phyloP scores from a whole-genome alignment of 2,888 invertebrate genomes.

The Synergus umbraculus region DNA sequence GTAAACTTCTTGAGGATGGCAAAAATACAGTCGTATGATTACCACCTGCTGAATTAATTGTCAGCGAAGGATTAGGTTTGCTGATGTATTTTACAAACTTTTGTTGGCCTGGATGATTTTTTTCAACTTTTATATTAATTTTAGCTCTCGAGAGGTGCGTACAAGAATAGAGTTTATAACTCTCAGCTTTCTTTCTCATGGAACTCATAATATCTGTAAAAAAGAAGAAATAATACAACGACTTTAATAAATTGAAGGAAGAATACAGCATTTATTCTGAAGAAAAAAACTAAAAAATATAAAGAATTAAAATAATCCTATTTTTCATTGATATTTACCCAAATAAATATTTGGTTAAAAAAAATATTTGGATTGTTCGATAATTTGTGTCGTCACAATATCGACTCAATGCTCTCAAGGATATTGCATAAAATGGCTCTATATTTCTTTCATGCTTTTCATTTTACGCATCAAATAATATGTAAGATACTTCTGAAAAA shows the following conservation, averaged over 20 bases:
- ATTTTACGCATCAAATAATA: no score
- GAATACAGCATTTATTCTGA: no score
- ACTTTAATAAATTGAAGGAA: not conserved
- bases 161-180: constrained; percentile 14
- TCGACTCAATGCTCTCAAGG: no score
- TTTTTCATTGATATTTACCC: no score
- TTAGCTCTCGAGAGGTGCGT: not conserved
- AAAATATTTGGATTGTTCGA: no score
- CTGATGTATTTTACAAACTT: not conserved
- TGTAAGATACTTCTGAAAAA: no score
- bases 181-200: not conserved
- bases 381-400: no score
- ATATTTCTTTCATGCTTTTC: no score
- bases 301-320: no score
- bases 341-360: no score
- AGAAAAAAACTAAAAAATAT: no score
- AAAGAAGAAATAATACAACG: not conserved
- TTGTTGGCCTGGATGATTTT: not conserved
- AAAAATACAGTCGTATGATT: not conserved
- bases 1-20: not conserved
- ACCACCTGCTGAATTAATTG: constrained; percentile 13
- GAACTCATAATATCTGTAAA: constrained; percentile 18
- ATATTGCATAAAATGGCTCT: no score
- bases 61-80: constrained; percentile 15
- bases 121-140: constrained; percentile 7